Conservation (phyloP, 2,888 invertebrate species). For the Andrena praecox region DNA sequence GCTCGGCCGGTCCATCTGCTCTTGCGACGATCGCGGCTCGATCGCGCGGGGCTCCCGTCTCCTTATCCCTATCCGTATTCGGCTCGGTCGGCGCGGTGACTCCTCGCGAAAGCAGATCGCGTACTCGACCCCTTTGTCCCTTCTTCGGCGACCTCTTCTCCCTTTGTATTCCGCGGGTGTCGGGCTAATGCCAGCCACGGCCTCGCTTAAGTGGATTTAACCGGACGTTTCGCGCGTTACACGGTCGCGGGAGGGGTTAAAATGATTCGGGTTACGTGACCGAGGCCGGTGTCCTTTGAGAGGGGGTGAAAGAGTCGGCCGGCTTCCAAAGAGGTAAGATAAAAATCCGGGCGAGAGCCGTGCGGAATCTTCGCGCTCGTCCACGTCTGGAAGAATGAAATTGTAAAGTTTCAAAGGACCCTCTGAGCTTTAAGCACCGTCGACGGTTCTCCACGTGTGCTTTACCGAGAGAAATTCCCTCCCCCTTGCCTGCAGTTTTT, state of each 20-base stretch:
- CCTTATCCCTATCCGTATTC: background rate
- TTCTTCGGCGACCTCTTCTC: background rate
- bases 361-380: constrained; percentile 69
- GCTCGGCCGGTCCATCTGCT: constrained; percentile 49
- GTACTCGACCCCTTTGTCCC: background rate
- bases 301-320: constrained; percentile 34
- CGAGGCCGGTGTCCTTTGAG: constrained; percentile 49
- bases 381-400: constrained; percentile 74
- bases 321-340: constrained; percentile 38
- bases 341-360: constrained; percentile 60
- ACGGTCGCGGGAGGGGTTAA: constrained; percentile 7
- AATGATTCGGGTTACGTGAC: constrained; percentile 62
- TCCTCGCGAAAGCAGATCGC: background rate
- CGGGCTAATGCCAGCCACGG: constrained; percentile 10
- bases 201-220: constrained; percentile 31
- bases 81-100: background rate
- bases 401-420: constrained; percentile 77
- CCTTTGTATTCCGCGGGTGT: constrained; percentile 44
- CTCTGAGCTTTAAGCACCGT: constrained; percentile 75
- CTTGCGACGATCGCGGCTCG: constrained; percentile 56
- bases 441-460: constrained; percentile 66
- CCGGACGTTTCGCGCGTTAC: constrained; percentile 36
- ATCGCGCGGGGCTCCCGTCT: constrained; percentile 17
- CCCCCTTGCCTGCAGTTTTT: constrained; percentile 40
- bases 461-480: constrained; percentile 60